phyloP scores from a whole-genome alignment of 1,140 invertebrate genomes.

The Trichogramma pretiosum region DNA sequence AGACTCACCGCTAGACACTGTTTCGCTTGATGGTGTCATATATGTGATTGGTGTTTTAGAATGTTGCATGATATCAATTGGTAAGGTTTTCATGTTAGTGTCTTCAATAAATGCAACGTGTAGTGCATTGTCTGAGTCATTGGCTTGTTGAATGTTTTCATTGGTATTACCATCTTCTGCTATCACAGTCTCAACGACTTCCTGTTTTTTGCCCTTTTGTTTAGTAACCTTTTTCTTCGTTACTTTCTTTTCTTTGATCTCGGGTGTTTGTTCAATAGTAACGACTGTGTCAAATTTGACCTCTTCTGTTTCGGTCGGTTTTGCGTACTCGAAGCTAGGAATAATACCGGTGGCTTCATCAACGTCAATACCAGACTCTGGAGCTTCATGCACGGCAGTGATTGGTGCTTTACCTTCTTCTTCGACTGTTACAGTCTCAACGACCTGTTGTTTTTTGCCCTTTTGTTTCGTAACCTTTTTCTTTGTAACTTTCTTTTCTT shows the following conservation, averaged over 20 bases:
- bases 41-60: no score
- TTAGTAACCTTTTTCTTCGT: background rate
- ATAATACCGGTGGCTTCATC: background rate
- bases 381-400: conserved; percentile 18
- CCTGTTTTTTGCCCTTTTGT: background rate
- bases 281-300: background rate
- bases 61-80: no score
- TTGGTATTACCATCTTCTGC: background rate
- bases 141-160: no score
- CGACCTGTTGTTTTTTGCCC: conserved; percentile 35
- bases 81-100: no score
- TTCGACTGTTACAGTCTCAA: conserved; percentile 41
- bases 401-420: conserved; percentile 27
- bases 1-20: no score
- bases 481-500: conserved; percentile 35
- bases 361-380: conserved; percentile 16
- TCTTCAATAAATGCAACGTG: no score
- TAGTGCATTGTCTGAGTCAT: no score
- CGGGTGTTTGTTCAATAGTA: background rate
- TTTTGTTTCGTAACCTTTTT: conserved; percentile 32
- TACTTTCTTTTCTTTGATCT: background rate
- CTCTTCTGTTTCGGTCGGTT: conserved; percentile 7
- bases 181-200: background rate
- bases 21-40: no score
- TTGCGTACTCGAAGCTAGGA: background rate